Evolutionary conservation across 1,140 invertebrate genomes (phyloP).

Genomic region (Aphidius ervi): DNA sequence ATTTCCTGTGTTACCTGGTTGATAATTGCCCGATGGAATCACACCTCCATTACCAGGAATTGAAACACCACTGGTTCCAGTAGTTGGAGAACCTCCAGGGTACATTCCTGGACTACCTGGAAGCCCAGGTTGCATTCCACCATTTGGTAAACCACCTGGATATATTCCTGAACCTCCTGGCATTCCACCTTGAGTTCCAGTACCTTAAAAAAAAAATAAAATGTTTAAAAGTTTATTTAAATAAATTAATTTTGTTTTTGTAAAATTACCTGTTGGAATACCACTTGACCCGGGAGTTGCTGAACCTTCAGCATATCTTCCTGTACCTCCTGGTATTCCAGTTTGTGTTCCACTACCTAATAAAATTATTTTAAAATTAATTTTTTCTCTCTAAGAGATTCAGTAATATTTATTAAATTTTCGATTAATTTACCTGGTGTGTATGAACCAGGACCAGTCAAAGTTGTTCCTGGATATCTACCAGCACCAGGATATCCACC

Average conservation of each 20-base stretch:
- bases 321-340: too few relatives aligned
- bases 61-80: conserved; percentile 17
- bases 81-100: conserved; percentile 19
- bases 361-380: too few relatives aligned
- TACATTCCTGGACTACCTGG: conserved; percentile 12
- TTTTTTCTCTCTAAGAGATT: too few relatives aligned
- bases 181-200: conserved; percentile 11
- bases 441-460: not conserved
- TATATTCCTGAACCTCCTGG: conserved; percentile 10
- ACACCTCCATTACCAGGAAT: conserved; percentile 19
- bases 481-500: conserved; percentile 17
- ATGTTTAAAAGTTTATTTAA: too few relatives aligned
- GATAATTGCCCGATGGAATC: conserved; percentile 15
- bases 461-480: not conserved
- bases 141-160: conserved; percentile 22
- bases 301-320: not conserved
- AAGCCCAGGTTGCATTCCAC: conserved; percentile 9
- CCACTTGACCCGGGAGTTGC: conserved; percentile 18
- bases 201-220: too few relatives aligned
- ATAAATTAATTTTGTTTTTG: too few relatives aligned
- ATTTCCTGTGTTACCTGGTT: conserved; percentile 20
- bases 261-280: not conserved
- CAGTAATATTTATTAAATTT: too few relatives aligned
- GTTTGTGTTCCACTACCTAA: too few relatives aligned
- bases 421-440: too few relatives aligned